These are phyloP conservation scores for Asarcornis scutulata DNA, from an alignment of 2,113 vertebrate genomes.

Conservation along the genomic window DNA sequence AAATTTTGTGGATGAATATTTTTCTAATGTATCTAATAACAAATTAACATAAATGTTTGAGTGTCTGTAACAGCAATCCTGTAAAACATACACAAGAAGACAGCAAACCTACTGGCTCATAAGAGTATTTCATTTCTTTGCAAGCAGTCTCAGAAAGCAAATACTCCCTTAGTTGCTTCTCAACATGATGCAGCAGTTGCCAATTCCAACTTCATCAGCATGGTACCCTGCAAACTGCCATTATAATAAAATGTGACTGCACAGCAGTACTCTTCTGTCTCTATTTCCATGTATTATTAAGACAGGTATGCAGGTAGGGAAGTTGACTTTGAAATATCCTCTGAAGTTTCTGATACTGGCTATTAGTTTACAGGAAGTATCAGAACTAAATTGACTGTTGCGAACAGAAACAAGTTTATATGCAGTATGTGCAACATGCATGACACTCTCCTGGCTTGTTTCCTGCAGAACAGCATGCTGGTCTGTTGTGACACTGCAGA, in stretches of 20 bases:
- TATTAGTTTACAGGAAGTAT: neutral
- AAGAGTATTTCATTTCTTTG: neutral
- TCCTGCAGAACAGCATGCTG: neutral
- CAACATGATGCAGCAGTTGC: neutral
- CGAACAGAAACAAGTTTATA: neutral
- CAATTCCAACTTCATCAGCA: neutral
- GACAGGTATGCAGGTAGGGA: neutral
- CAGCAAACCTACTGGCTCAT: neutral
- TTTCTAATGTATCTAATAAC: neutral
- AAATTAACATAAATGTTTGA: neutral
- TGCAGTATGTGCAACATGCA: neutral
- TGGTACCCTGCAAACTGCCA: neutral
- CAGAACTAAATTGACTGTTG: neutral
- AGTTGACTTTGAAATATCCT: neutral
- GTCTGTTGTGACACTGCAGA: accelerated
- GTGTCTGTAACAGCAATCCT: neutral
- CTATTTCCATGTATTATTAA: neutral
- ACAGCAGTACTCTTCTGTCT: neutral
- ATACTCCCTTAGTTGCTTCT: neutral
- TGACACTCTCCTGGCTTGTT: neutral
- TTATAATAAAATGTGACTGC: neutral
- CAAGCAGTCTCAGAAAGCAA: neutral
- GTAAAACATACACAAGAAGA: neutral
- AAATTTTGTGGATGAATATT: neutral
- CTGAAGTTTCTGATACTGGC: neutral